phyloP scores from a whole-genome alignment of 2,888 invertebrate species.

The Synergus japonicus region DNA sequence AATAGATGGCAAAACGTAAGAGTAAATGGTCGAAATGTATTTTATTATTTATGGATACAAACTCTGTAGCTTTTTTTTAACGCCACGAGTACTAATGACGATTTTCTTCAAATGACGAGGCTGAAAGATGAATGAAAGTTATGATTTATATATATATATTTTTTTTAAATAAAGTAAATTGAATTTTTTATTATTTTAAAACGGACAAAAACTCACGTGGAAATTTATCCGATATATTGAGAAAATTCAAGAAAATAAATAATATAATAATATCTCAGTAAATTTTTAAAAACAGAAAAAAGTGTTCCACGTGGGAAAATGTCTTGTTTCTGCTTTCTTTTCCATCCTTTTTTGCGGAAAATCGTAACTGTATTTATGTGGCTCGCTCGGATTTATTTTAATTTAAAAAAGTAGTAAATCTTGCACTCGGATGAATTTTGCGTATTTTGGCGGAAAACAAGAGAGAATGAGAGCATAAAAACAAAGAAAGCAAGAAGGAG shows the following conservation, averaged over 20 bases:
- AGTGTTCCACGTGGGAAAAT: not conserved
- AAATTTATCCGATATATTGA: not conserved
- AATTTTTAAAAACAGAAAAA: not conserved
- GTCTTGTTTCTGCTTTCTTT: not conserved
- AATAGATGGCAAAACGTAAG: conserved; percentile 11
- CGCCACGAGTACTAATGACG: not conserved
- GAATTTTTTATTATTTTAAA: not conserved
- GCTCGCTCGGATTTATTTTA: not conserved
- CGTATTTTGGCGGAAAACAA: conserved; percentile 2
- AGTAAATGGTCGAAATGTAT: conserved; percentile 3
- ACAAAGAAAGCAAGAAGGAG: not conserved
- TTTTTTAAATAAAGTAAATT: not conserved
- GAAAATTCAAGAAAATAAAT: too few relatives aligned
- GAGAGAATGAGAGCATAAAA: not conserved
- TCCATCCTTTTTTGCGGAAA: not conserved
- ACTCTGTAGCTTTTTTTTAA: not conserved
- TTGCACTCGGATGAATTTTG: conserved; percentile 23
- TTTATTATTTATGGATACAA: conserved; percentile 22
- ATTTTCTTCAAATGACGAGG: not conserved
- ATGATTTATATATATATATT: not conserved
- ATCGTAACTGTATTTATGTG: not conserved
- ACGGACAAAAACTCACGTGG: not conserved
- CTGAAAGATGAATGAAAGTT: not conserved
- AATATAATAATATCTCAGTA: too few relatives aligned
- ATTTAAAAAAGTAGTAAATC: conserved; percentile 10